These are phyloP conservation scores for Papilio elwesi DNA, from an alignment of 2,888 invertebrate species.

Conservation along the genomic window DNA sequence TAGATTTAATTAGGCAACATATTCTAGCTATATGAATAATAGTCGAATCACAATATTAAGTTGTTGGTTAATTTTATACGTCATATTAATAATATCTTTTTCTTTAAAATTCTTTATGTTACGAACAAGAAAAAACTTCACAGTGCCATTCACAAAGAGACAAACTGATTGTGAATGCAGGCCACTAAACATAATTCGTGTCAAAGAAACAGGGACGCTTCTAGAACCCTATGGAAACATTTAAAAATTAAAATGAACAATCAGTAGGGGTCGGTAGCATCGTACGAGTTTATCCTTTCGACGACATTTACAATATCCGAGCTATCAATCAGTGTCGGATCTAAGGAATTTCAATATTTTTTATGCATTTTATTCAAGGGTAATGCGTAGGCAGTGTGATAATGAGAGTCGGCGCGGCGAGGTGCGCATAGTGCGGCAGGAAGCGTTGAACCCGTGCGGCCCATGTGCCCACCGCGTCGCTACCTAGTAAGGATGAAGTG, in stretches of 20 bases:
- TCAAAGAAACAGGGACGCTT: conserved; percentile 28
- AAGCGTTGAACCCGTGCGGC: conserved; percentile 55
- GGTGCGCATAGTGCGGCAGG: conserved; percentile 39
- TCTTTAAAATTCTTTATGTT: neutral
- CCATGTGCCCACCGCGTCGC: conserved; percentile 42
- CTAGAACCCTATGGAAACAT: conserved; percentile 36
- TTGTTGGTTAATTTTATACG: too few species aligned
- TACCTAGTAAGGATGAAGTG: conserved; percentile 7
- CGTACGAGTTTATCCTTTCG: conserved; percentile 33
- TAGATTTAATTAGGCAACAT: too few species aligned
- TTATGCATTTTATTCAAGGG: conserved; percentile 51
- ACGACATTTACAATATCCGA: conserved; percentile 34
- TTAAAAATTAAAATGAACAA: conserved; percentile 35
- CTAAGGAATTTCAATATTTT: conserved; percentile 51
- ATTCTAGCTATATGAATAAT: too few species aligned
- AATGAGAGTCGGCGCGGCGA: conserved; percentile 36
- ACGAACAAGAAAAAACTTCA: neutral
- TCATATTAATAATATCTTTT: neutral
- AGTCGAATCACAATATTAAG: too few species aligned
- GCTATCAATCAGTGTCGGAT: conserved; percentile 46
- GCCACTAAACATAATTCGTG: neutral
- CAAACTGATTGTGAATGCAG: conserved; percentile 17
- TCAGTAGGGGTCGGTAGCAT: conserved; percentile 26
- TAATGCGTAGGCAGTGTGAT: conserved; percentile 44
- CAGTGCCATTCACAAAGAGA: neutral